Base-by-base conservation (phyloP, 2,888 invertebrate genomes). In the Phyto melanocephala region DNA sequence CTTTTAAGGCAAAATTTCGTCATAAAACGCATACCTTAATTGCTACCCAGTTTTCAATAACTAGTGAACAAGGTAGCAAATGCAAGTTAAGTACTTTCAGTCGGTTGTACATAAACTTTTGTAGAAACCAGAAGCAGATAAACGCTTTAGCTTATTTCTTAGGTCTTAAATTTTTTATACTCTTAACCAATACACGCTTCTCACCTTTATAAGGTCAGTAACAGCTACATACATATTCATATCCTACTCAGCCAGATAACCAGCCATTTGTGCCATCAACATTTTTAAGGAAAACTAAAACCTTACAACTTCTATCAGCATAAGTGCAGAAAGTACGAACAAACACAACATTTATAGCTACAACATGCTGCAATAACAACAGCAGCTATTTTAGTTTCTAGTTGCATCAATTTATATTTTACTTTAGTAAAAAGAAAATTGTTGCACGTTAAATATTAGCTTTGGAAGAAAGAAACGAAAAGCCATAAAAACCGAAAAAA, bases 121-220 rank as follows among this genome's bases (percentile, higher is more conserved):
- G 13, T 24, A 63, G 47, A 70, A 75, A 76, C 75, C 79, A 79
- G 79, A 76, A 79, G 75, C 82, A 42, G 28, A 28, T 75, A 56
- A 56, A 77, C 45, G 56, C 60, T 78, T 77, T 63, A 71, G 3
- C 68, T 72, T 68, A 35, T 17, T 17, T 24, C 28, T 20, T 37
- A 17, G 50, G 17, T 77, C 56, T 67, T 50, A 40, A 40, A 11
- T 70, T 50, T 45, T 71, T 52, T 33, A 68, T 40, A 47, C 50
- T 74, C 60, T 80, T 80, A 84, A 85, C 81, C 81, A 87, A 88
- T 86, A 88, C 89, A 88, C 89, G 88, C 88, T 89, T 87, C 88
- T 88, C 89, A 88, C 88, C 88, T 88, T 85, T 86, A 87, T 86
- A 87, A 87, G 88, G 89, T 89, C 89, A 89, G 87, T n/a, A 40